These are phyloP conservation scores for Ephydatia muelleri DNA, from an alignment of 37 sponge, comb jelly and placozoan species.

Conservation along the genomic window DNA sequence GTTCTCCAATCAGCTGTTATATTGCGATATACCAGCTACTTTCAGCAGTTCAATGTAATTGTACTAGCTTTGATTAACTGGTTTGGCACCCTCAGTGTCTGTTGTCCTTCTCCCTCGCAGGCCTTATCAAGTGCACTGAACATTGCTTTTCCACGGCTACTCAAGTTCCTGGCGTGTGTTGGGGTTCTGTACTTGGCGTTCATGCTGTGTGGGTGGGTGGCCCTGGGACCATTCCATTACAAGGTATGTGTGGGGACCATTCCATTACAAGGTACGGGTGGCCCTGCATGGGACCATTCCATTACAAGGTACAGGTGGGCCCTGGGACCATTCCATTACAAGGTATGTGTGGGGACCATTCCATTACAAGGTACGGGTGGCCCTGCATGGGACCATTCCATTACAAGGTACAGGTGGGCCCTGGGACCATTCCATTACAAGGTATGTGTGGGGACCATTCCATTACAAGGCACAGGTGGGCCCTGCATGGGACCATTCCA, in stretches of 20 bases:
- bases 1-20: constrained; percentile 39
- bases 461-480: no score
- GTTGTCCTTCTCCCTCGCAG: constrained; percentile 15
- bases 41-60: constrained; percentile 58
- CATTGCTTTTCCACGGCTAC: constrained; percentile 43
- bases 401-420: constrained; percentile 21
- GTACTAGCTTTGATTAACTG: no score
- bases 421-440: constrained; percentile 44
- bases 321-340: constrained; percentile 39
- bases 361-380: no score
- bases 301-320: constrained; percentile 23
- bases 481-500: no score
- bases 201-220: constrained; percentile 45
- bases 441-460: no score
- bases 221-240: constrained; percentile 40
- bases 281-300: neutral
- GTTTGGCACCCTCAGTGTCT: no score
- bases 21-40: constrained; percentile 49
- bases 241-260: no score
- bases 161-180: constrained; percentile 59
- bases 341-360: no score
- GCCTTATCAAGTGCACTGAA: constrained; percentile 47
- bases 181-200: constrained; percentile 54
- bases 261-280: no score
- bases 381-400: no score